Evolutionary conservation across 2,113 vertebrate genomes (phyloP), one percentile per base, ranked within the genome.

Genomic region (Phoenicopterus ruber): DNA sequence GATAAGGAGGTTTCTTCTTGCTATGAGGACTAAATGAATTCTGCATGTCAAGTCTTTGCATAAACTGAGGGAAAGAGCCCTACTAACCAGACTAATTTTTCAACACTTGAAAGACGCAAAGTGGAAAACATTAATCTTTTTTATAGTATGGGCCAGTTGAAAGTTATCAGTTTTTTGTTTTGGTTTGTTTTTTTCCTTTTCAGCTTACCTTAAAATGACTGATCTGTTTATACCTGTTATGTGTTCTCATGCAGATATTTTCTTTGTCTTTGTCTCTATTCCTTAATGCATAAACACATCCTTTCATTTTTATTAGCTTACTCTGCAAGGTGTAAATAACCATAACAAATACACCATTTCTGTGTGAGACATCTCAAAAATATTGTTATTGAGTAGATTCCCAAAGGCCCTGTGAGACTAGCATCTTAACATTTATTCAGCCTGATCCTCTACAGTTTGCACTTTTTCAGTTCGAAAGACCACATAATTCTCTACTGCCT

Each of bases 351-450:
- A 59, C 76, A 87, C 57, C 47, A 66, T 73, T 67, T 16, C 32
- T 82, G 5, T 34, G 13, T 88, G 93, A 93, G 49, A 71, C 50
- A 52, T 79, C 71, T 91, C 40, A 94, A 90, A 96, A 93, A 96
- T 76, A 92, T 52, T 91, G n/a, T 79, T 94, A 59, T 80, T 66
- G 78, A 70, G 31, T 81, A 34, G 73, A 67, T 69, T 95, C 73
- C 52, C 78, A 89, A 91, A 74, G 83, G 79, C 34, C 28, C 58
- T 66, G 9, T 92, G 74, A 94, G 59, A 59, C 69, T 95, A 32
- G 17, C 72, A 70, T 94, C 96, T 96, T 78, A 93, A 88, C 91
- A 79, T 97, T 95, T 97, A 72, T 96, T 97, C 83, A 94, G 50
- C 94, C 91, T 95, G 57, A 81, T 94, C 42, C 76, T 96, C 88